These are phyloP conservation scores for Zaprionus ornatus DNA, from an alignment of 1,140 invertebrate species.

Conservation along the genomic window DNA sequence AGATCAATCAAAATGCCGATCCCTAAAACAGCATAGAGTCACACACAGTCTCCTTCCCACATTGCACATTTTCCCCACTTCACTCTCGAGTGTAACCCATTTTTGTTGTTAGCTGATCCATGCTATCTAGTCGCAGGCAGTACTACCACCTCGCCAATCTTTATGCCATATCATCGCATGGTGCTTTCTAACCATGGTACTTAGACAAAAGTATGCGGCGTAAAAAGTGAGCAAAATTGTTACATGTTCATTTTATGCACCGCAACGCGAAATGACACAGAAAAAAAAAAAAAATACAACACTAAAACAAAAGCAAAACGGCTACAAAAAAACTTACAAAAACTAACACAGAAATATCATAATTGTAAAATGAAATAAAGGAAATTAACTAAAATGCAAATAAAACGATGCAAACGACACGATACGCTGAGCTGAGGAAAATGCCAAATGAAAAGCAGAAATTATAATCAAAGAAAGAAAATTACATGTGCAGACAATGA, in stretches of 20 bases:
- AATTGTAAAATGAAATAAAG: slow-evolving; percentile 24
- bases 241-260: slow-evolving; percentile 48
- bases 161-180: neutral
- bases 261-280: slow-evolving; percentile 45
- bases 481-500: slow-evolving; percentile 42
- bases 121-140: neutral
- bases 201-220: slow-evolving; percentile 16
- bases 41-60: neutral
- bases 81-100: slow-evolving; percentile 34
- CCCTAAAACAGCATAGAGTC: neutral
- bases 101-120: slow-evolving; percentile 21
- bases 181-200: slow-evolving; percentile 6
- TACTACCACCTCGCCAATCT: neutral
- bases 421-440: slow-evolving; percentile 27
- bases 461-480: slow-evolving; percentile 60
- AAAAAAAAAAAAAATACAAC: slow-evolving; percentile 53
- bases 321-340: neutral
- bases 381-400: slow-evolving; percentile 41
- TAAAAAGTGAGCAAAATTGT: slow-evolving; percentile 48
- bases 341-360: slow-evolving; percentile 21
- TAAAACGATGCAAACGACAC: slow-evolving; percentile 25
- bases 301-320: slow-evolving; percentile 47
- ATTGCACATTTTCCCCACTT: neutral
- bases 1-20: slow-evolving; percentile 8
- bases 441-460: slow-evolving; percentile 50